These are phyloP conservation scores for Eudasyphora cyanicolor DNA, from an alignment of 2,888 invertebrate species.

Conservation along the genomic window DNA sequence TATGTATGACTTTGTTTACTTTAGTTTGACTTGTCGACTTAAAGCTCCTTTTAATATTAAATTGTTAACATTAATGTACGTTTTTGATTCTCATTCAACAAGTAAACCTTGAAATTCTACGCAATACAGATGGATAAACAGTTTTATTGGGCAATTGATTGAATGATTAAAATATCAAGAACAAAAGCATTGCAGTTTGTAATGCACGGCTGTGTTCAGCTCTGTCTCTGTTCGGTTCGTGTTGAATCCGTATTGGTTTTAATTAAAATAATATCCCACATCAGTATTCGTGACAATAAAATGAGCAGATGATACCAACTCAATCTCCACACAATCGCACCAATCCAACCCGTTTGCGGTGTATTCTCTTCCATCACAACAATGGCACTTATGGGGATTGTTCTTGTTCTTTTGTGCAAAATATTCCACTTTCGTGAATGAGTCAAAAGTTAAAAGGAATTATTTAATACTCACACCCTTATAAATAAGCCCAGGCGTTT, in stretches of 20 bases:
- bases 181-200: neutral
- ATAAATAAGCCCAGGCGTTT: constrained; percentile 14
- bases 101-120: constrained; percentile 11
- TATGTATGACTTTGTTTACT: neutral
- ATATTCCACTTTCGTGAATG: constrained; percentile 4
- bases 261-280: constrained; percentile 4
- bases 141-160: constrained; percentile 1
- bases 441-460: constrained; percentile 42
- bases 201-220: too few relatives aligned
- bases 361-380: neutral
- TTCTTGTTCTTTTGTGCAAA: neutral
- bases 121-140: neutral
- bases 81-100: too few relatives aligned
- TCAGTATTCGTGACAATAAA: constrained; percentile 14
- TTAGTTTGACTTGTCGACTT: neutral
- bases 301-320: neutral
- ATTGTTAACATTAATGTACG: neutral
- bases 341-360: neutral
- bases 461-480: constrained; percentile 24
- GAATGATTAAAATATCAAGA: constrained; percentile 3
- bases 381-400: neutral
- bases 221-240: neutral
- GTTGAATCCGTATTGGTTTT: neutral
- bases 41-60: neutral
- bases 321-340: neutral